Evolutionary conservation across 64 coral and sea anemone species (phyloP).

Genomic region (Montipora capricornis): DNA sequence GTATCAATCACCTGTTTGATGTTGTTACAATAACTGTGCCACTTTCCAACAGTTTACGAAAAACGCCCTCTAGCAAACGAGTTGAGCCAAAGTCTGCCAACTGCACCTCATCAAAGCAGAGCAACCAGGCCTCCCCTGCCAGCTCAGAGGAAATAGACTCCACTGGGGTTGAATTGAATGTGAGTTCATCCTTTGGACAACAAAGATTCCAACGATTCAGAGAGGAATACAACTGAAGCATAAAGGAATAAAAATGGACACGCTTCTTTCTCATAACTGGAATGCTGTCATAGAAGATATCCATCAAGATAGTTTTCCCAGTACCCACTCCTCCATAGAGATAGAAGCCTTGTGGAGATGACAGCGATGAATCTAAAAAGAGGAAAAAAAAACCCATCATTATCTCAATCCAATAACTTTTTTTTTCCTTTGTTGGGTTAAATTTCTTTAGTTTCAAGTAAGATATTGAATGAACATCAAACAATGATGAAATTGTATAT

Average conservation of each 20-base stretch:
- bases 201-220: conserved; percentile 90
- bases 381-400: background rate
- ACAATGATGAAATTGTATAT: no score
- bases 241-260: conserved; percentile 87
- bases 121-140: conserved; percentile 70
- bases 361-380: background rate
- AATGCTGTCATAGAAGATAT: conserved; percentile 84
- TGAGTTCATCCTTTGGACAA: conserved; percentile 69
- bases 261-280: conserved; percentile 72
- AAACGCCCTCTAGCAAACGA: conserved; percentile 81
- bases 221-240: conserved; percentile 85
- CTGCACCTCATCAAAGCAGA: conserved; percentile 94
- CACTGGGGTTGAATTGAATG: conserved; percentile 68
- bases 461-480: no score
- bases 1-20: conserved; percentile 59
- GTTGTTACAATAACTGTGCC: conserved; percentile 81
- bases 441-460: no score
- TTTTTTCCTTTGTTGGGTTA: background rate
- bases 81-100: conserved; percentile 83
- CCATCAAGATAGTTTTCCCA: conserved; percentile 84
- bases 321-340: conserved; percentile 84
- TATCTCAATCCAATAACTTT: background rate
- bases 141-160: conserved; percentile 66
- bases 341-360: conserved; percentile 74
- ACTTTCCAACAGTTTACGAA: conserved; percentile 76